phyloP scores from a whole-genome alignment of 2,113 vertebrate genomes.

The Serinus canaria region DNA sequence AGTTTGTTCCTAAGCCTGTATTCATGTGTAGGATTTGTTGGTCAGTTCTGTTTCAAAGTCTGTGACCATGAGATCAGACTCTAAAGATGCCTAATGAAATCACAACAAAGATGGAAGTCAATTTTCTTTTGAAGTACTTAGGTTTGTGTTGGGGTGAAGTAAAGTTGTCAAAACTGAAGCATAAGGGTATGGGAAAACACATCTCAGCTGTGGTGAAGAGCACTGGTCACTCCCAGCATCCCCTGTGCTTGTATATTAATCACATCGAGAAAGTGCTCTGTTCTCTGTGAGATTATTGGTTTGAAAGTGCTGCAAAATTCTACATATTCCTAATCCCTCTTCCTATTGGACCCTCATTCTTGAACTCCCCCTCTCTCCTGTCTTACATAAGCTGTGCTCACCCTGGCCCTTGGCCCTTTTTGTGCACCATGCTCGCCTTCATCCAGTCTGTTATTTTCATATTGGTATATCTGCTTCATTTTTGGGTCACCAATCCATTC shows the following conservation, averaged over 20 bases:
- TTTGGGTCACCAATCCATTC: background rate
- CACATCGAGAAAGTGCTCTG: background rate
- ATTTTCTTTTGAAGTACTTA: background rate
- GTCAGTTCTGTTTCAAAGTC: background rate
- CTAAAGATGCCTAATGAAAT: background rate
- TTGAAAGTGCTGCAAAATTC: background rate
- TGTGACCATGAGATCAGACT: background rate
- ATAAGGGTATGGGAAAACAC: background rate
- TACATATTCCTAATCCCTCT: background rate
- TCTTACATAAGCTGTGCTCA: background rate
- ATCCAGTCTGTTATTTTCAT: background rate
- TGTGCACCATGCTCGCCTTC: rapidly evolving
- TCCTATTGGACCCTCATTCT: background rate
- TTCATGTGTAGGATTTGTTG: background rate
- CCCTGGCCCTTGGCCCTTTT: background rate
- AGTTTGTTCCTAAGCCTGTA: background rate
- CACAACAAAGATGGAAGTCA: background rate
- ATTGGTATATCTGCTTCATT: background rate
- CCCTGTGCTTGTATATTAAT: background rate
- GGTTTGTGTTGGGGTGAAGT: background rate
- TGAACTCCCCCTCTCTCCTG: background rate
- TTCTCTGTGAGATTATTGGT: background rate
- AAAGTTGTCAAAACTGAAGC: background rate
- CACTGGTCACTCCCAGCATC: background rate
- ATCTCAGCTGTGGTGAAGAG: background rate